Evolutionary conservation across 2,797 vertebrate species (phyloP).

Genomic region (Gymnothorax reevesii): DNA sequence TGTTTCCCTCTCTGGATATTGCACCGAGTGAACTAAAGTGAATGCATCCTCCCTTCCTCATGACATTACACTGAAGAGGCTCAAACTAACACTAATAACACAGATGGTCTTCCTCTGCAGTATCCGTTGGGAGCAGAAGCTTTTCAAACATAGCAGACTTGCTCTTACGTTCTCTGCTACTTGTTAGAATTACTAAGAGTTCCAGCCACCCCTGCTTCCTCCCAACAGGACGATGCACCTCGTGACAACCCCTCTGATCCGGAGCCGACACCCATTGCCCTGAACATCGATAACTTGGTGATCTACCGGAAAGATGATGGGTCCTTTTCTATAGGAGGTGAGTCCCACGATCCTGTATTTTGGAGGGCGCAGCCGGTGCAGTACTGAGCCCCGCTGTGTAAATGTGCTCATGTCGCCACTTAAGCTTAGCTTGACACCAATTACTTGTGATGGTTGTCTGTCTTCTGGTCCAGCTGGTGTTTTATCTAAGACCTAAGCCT

Average conservation of each 20-base stretch:
- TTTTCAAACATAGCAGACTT: too few relatives aligned
- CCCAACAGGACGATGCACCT: slow-evolving; percentile 83
- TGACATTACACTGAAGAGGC: slow-evolving; percentile 55
- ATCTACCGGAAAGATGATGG: slow-evolving; percentile 89
- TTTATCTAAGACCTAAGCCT: not conserved
- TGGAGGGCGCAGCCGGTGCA: too few relatives aligned
- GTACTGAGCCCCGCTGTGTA: not conserved
- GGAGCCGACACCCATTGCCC: slow-evolving; percentile 75
- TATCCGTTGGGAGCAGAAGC: too few relatives aligned
- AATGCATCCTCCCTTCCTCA: too few relatives aligned
- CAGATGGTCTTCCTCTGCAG: not conserved
- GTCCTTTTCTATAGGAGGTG: slow-evolving; percentile 89
- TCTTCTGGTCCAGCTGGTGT: not conserved
- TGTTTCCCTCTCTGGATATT: too few relatives aligned
- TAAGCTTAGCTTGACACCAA: not conserved
- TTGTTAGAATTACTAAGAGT: too few relatives aligned
- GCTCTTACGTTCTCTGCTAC: too few relatives aligned
- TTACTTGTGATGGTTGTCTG: not conserved
- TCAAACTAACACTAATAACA: too few relatives aligned
- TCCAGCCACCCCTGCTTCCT: slow-evolving; percentile 18
- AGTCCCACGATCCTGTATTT: slow-evolving; percentile 3
- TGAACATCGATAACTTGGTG: slow-evolving; percentile 86
- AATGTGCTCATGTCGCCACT: not conserved
- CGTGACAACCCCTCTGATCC: slow-evolving; percentile 71
- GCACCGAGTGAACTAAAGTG: too few relatives aligned